These are phyloP conservation scores for Rhimphoctona megacephalus DNA, from an alignment of 2,888 invertebrate species.

Conservation along the genomic window DNA sequence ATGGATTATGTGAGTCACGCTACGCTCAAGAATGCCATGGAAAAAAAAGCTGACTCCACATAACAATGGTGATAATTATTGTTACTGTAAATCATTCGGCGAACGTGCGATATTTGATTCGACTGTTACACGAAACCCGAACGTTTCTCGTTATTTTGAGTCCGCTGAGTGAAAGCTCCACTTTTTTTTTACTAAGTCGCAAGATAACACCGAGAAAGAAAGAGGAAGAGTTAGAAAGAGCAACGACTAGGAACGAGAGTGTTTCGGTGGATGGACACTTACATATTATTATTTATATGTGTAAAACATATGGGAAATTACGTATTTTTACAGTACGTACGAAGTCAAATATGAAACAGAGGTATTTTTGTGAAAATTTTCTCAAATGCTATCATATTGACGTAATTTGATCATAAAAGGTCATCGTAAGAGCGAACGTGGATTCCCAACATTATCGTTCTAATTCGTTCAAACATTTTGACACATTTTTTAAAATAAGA, in stretches of 20 bases:
- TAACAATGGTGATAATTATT: conserved; percentile 6
- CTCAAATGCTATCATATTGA: background rate
- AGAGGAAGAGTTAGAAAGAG: background rate
- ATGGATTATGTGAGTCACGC: conserved; percentile 34
- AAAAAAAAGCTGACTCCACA: conserved; percentile 10
- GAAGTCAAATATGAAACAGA: background rate
- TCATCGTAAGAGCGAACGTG: background rate
- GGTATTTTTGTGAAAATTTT: background rate
- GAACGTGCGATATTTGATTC: background rate
- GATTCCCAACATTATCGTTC: background rate
- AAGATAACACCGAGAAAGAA: background rate
- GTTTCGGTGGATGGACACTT: conserved; percentile 19
- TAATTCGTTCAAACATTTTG: background rate
- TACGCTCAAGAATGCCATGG: conserved; percentile 36
- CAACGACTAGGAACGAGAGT: conserved; percentile 29
- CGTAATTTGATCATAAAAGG: background rate
- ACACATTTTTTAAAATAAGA: background rate
- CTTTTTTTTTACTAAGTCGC: background rate
- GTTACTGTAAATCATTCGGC: background rate
- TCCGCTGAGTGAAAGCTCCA: conserved; percentile 15
- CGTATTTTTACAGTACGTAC: background rate
- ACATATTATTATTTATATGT: background rate
- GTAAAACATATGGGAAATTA: conserved; percentile 3
- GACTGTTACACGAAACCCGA: background rate
- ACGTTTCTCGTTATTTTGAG: background rate